Evolutionary conservation across 2,888 invertebrate genomes (phyloP).

Genomic region (Celastrina argiolus): DNA sequence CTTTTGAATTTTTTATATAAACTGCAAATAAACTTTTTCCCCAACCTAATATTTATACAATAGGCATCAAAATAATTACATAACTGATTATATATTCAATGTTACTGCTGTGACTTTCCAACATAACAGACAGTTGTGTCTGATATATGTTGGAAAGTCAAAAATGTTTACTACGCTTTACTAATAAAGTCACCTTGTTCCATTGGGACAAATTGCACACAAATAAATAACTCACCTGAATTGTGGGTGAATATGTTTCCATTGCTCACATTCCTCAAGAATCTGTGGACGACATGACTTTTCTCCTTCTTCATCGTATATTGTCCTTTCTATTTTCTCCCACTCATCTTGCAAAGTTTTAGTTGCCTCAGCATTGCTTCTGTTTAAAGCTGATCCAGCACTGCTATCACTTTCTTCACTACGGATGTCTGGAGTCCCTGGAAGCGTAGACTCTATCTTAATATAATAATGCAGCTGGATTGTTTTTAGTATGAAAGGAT

Average conservation of each 20-base stretch:
- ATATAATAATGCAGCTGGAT: no score
- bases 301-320: constrained; percentile 74
- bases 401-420: constrained; percentile 74
- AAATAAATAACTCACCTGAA: constrained; percentile 57
- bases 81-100: no score
- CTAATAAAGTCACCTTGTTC: not conserved
- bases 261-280: constrained; percentile 77
- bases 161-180: no score
- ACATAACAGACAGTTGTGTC: no score
- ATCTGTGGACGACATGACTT: constrained; percentile 68
- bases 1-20: no score
- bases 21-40: no score
- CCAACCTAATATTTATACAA: no score
- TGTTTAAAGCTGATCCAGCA: constrained; percentile 70
- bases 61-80: no score
- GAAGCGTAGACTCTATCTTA: constrained; percentile 14
- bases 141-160: no score
- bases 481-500: no score
- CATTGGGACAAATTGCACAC: not conserved
- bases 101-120: no score
- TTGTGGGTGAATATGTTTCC: constrained; percentile 78
- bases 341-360: constrained; percentile 73
- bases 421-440: constrained; percentile 66
- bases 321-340: constrained; percentile 75
- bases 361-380: constrained; percentile 72